A percentile compares a stretch with the other conserved stretches of the same genome.
Conservation (phyloP, 92 coral and sea anemone species). For the Anthopleura xanthogrammica region DNA sequence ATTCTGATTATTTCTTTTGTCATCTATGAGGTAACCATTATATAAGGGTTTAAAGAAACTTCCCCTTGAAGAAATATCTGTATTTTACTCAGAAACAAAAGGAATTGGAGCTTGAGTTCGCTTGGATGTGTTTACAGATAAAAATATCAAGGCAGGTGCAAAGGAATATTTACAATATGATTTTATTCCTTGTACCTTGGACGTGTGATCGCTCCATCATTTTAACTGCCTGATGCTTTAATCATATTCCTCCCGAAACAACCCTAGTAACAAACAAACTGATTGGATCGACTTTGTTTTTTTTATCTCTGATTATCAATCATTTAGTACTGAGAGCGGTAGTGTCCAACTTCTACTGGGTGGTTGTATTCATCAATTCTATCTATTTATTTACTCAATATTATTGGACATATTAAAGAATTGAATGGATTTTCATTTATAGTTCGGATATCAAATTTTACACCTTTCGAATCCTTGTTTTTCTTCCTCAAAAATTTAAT, state of each 20-base stretch:
- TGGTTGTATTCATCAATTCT: background rate
- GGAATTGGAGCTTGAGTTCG: background rate
- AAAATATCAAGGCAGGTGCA: background rate
- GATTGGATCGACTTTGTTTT: background rate
- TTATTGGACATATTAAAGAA: background rate
- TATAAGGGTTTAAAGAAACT: background rate
- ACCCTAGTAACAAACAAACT: background rate
- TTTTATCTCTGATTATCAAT: background rate
- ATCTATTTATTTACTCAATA: background rate
- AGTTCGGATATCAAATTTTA: background rate
- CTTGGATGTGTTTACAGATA: background rate
- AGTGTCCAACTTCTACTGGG: background rate
- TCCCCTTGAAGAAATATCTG: background rate
- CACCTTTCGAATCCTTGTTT: background rate
- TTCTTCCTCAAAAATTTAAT: background rate
- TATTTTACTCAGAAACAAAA: background rate
- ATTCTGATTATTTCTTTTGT: background rate
- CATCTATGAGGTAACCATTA: background rate
- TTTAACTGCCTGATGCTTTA: background rate
- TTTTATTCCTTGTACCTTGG: background rate
- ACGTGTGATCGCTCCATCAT: background rate
- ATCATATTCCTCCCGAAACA: background rate
- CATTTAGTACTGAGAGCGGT: background rate
- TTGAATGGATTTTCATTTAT: background rate
- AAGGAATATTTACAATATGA: background rate